Conservation (phyloP, 2,113 vertebrate species). For the Oreochromis aureus region DNA sequence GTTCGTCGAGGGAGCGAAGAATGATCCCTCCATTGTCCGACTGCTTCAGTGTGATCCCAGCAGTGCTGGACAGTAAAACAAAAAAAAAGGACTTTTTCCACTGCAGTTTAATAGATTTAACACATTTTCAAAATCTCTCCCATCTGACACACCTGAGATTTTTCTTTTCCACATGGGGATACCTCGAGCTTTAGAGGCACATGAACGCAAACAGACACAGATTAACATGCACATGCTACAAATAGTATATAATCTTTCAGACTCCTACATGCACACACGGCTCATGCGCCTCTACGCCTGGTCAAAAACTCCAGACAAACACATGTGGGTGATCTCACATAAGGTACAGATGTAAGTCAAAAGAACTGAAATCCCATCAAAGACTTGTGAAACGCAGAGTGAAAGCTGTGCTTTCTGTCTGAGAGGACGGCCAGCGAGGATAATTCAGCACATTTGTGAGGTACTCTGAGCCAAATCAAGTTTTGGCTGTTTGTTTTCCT, state of each 20-base stretch:
- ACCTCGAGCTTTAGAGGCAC: conserved; percentile 19
- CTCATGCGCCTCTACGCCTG: conserved; percentile 26
- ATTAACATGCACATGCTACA: background rate
- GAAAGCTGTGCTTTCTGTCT: background rate
- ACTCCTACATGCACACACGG: background rate
- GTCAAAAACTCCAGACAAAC: background rate
- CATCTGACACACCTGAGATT: conserved; percentile 21
- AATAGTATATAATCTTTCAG: background rate
- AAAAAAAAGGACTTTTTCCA: background rate
- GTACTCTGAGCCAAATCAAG: conserved; percentile 34
- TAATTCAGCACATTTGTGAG: background rate
- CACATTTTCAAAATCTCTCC: background rate
- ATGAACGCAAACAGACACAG: background rate
- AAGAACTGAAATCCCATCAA: conserved; percentile 38
- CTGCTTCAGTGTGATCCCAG: conserved; percentile 98
- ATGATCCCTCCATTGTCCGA: conserved; percentile 93
- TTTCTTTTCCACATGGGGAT: background rate
- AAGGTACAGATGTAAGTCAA: conserved; percentile 14
- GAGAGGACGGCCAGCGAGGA: background rate
- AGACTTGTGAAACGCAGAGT: conserved; percentile 32
- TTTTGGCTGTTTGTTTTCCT: conserved; percentile 13
- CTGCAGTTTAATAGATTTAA: conserved; percentile 8
- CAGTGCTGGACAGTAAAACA: conserved; percentile 76
- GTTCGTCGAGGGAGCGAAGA: conserved; percentile 96
- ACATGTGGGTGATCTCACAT: background rate